phyloP scores from a whole-genome alignment of 2,888 invertebrate genomes.

The Eulithis prunata region DNA sequence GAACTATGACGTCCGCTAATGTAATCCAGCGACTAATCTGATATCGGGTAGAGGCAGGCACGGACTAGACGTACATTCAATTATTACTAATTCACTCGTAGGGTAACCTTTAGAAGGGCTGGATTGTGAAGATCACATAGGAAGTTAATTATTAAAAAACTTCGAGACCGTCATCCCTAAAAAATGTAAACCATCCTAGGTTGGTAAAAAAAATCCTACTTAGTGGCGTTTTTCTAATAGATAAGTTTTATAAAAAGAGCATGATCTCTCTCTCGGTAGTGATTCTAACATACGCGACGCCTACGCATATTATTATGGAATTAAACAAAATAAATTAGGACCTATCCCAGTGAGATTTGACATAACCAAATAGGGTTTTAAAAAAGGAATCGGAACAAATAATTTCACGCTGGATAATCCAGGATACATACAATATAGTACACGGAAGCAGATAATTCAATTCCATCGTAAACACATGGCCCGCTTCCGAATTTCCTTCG shows the following conservation, averaged over 20 bases:
- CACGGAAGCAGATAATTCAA: constrained; percentile 76
- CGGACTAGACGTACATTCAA: constrained; percentile 51
- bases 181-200: too few relatives aligned
- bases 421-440: constrained; percentile 11
- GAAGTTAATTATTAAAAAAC: too few relatives aligned
- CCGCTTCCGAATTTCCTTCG: constrained; percentile 82
- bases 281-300: not conserved
- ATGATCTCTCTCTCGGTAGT: too few relatives aligned
- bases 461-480: constrained; percentile 77
- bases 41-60: constrained; percentile 74
- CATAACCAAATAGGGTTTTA: constrained; percentile 5
- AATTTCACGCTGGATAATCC: constrained; percentile 26
- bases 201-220: too few relatives aligned
- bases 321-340: not conserved
- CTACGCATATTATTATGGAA: not conserved
- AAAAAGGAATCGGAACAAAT: constrained; percentile 9
- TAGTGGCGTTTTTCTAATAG: too few relatives aligned
- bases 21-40: constrained; percentile 80
- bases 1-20: constrained; percentile 55
- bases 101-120: too few relatives aligned
- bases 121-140: too few relatives aligned
- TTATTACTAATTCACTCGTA: too few relatives aligned
- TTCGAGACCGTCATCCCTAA: too few relatives aligned
- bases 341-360: constrained; percentile 8
- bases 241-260: too few relatives aligned